Base-by-base conservation (phyloP, 37 sponge, comb jelly and placozoan species). In the Chondrilla cf. caribensis region DNA sequence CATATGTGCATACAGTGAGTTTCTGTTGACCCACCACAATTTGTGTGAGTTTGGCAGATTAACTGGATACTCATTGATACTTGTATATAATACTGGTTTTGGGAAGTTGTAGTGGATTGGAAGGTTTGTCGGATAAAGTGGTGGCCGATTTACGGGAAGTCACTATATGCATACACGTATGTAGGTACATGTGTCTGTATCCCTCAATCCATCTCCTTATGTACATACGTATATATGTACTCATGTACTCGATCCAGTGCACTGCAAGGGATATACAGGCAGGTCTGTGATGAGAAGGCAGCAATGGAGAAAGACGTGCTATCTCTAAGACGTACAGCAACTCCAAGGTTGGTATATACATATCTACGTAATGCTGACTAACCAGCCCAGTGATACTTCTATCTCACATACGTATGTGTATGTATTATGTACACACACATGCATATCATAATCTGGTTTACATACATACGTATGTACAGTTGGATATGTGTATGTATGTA, bases 301-400 rank as follows among this genome's bases (percentile, higher is more conserved):
- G 35, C 35, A 40, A 81, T 93, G 21, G 41, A 41, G 21, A 43
- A 76, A 3, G 86, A 93, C 54, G 43, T 89, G 15, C 62, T 37
- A 7, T 37, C 22, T 22, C 71, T 96, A 47, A 93, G 89, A 44
- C 37, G 97, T 24, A 89, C 87, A 43, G 93, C 97, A 26, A 96
- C 97, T 1, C 97, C 97, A 54, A 62, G 92, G 92, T 91, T 29
- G 33, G 38, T n/a, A n/a, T n/a, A n/a, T n/a, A 19, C 29, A 26
- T 2, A 5, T 2, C 65, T 28, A 24, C 44, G 17, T 33, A 25
- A 21, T 17, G 38, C 44, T 8, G 5, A 76, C 7, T 11, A 17
- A 72, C 37, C 22, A 70, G 5, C 7, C 2, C 38, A 41, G 38
- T 83, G 41, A 26, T 36, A 15, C 7, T 4, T 68, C 22, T 82